Evolutionary conservation across 2,888 invertebrate species (phyloP).

Genomic region (Coenonympha arcania): DNA sequence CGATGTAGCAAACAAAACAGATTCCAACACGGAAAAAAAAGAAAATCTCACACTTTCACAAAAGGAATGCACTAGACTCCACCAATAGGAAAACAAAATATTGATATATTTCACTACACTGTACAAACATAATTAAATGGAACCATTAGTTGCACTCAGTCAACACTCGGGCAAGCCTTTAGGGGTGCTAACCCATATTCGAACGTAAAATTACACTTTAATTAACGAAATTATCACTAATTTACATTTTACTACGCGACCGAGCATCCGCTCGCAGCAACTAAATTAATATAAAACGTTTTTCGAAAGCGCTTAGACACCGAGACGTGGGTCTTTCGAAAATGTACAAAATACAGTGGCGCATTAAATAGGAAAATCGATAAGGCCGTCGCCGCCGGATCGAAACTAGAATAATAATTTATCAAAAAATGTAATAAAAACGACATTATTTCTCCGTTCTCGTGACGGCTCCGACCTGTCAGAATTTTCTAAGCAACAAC

Average conservation of each 20-base stretch:
- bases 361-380: constrained; percentile 72
- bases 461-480: constrained; percentile 67
- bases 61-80: constrained; percentile 40
- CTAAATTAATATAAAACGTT: constrained; percentile 67
- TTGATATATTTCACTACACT: constrained; percentile 40
- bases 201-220: constrained; percentile 65
- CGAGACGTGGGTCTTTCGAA: constrained; percentile 65
- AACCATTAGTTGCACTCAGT: constrained; percentile 47
- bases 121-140: constrained; percentile 45
- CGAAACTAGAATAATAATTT: constrained; percentile 71
- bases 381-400: constrained; percentile 63
- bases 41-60: constrained; percentile 56
- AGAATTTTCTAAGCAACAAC: constrained; percentile 64
- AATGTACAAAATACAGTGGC: constrained; percentile 66
- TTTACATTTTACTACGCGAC: no score
- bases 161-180: constrained; percentile 45
- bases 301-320: constrained; percentile 71
- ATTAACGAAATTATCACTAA: constrained; percentile 72
- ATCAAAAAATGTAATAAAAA: constrained; percentile 75
- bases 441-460: constrained; percentile 73
- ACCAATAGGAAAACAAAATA: constrained; percentile 51
- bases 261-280: constrained; percentile 62
- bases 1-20: constrained; percentile 27
- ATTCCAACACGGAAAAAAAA: constrained; percentile 63
- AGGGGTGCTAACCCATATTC: constrained; percentile 68